Percentiles rank a stretch among this genome's conserved stretches.
Conservation (phyloP, 2,888 invertebrate genomes). For the Orchestes rusci region DNA sequence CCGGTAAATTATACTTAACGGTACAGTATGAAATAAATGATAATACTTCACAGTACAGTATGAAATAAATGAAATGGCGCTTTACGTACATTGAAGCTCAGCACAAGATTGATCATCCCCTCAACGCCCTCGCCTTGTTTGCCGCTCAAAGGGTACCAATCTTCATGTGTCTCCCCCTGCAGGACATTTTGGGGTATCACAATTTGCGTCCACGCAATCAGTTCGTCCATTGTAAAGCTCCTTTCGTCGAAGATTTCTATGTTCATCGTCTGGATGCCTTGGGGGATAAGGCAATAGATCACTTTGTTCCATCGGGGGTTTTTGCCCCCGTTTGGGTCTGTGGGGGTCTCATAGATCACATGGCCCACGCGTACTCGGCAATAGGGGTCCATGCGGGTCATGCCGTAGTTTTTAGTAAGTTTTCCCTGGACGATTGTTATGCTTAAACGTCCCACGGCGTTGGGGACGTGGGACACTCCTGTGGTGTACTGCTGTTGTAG, state of each 20-base stretch:
- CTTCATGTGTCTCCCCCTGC: slow-evolving; percentile 85
- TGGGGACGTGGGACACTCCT: slow-evolving; percentile 38
- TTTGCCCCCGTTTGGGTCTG: slow-evolving; percentile 90
- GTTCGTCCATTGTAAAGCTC: slow-evolving; percentile 92
- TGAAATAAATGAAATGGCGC: too few relatives aligned
- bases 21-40: too few relatives aligned
- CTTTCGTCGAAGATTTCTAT: slow-evolving; percentile 96
- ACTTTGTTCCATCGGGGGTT: slow-evolving; percentile 95
- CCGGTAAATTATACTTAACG: too few relatives aligned
- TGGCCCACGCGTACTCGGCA: slow-evolving; percentile 88
- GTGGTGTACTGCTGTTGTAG: slow-evolving; percentile 58
- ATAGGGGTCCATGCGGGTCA: slow-evolving; percentile 95
- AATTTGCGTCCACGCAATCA: slow-evolving; percentile 91
- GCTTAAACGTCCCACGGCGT: slow-evolving; percentile 63
- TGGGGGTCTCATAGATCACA: slow-evolving; percentile 92
- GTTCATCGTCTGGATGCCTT: slow-evolving; percentile 81
- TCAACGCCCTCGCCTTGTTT: slow-evolving; percentile 93
- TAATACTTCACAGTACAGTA: too few relatives aligned
- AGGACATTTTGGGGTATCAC: slow-evolving; percentile 78
- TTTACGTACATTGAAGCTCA: slow-evolving; percentile 64
- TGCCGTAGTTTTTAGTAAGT: slow-evolving; percentile 88
- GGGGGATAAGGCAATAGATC: slow-evolving; percentile 80
- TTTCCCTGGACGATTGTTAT: slow-evolving; percentile 87
- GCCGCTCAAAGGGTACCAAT: slow-evolving; percentile 90
- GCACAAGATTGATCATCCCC: slow-evolving; percentile 86